Conservation (phyloP, 2,888 invertebrate genomes). For the Yponomeuta evonymella region DNA sequence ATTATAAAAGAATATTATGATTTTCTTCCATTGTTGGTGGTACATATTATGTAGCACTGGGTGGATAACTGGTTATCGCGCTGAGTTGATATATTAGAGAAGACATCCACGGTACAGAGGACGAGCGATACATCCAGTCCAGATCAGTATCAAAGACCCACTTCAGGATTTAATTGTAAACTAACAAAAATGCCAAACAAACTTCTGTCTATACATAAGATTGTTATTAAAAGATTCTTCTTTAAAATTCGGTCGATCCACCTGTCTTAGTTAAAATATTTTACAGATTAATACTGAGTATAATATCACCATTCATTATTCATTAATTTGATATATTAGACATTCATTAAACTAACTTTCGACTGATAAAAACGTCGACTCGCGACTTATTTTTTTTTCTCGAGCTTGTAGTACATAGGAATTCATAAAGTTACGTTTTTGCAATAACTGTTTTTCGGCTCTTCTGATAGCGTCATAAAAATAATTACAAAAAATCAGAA, state of each 20-base stretch:
- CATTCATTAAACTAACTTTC: constrained; percentile 17
- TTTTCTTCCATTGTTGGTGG: no score
- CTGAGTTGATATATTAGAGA: no score
- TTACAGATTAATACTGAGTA: constrained; percentile 55
- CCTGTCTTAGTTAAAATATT: constrained; percentile 33
- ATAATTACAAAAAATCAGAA: neutral
- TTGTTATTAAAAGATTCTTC: neutral
- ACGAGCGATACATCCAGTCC: no score
- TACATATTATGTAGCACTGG: no score
- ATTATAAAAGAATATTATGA: no score
- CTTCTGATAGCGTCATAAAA: neutral
- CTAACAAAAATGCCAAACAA: no score
- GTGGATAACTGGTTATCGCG: no score
- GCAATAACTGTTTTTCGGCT: constrained; percentile 29
- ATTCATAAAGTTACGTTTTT: constrained; percentile 25
- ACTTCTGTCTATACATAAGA: neutral
- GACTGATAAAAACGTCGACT: constrained; percentile 17
- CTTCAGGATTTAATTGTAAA: no score
- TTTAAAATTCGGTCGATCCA: constrained; percentile 4
- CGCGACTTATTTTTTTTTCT: constrained; percentile 14
- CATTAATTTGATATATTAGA: constrained; percentile 18
- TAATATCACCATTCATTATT: constrained; percentile 35
- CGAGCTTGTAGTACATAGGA: constrained; percentile 12
- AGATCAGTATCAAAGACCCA: no score
- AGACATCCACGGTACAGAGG: no score